These are phyloP conservation scores for Scomberomorus guttatus DNA, from an alignment of 2,797 vertebrate genomes.

Conservation along the genomic window DNA sequence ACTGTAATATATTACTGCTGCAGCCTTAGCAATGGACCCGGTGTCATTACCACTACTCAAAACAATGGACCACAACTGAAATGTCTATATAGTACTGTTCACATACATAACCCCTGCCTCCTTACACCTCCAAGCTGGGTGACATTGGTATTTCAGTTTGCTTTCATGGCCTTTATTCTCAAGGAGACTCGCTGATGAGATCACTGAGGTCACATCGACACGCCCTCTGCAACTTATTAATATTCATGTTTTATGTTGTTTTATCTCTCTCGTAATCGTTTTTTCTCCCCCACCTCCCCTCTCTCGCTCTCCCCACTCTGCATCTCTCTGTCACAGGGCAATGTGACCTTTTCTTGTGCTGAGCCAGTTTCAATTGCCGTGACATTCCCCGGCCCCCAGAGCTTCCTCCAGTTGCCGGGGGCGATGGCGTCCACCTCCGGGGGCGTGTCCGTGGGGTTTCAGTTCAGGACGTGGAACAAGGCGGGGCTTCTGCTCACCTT, in stretches of 20 bases:
- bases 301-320: slow-evolving; percentile 1
- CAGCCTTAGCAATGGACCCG: slow-evolving; percentile 43
- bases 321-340: slow-evolving; percentile 85
- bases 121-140: slow-evolving; percentile 1
- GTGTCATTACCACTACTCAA: slow-evolving; percentile 64
- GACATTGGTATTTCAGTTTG: slow-evolving; percentile 42
- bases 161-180: slow-evolving; percentile 42
- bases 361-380: slow-evolving; percentile 89
- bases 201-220: slow-evolving; percentile 40
- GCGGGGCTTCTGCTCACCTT: slow-evolving; percentile 89
- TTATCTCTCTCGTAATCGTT: slow-evolving; percentile 52
- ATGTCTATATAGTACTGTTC: slow-evolving; percentile 27
- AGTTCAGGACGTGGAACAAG: slow-evolving; percentile 95
- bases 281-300: neutral
- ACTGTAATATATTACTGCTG: slow-evolving; percentile 52
- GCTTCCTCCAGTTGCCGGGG: slow-evolving; percentile 88
- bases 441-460: slow-evolving; percentile 82
- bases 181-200: slow-evolving; percentile 70
- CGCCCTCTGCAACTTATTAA: slow-evolving; percentile 67
- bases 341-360: slow-evolving; percentile 90
- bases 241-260: slow-evolving; percentile 74
- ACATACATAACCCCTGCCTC: slow-evolving; percentile 3
- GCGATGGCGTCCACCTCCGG: slow-evolving; percentile 52
- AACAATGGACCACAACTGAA: slow-evolving; percentile 50
- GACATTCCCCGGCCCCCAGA: slow-evolving; percentile 89